Percentiles rank a stretch among this genome's conserved stretches.
phyloP scores from a whole-genome alignment of 2,113 vertebrate species.

The Notiomystis cincta region DNA sequence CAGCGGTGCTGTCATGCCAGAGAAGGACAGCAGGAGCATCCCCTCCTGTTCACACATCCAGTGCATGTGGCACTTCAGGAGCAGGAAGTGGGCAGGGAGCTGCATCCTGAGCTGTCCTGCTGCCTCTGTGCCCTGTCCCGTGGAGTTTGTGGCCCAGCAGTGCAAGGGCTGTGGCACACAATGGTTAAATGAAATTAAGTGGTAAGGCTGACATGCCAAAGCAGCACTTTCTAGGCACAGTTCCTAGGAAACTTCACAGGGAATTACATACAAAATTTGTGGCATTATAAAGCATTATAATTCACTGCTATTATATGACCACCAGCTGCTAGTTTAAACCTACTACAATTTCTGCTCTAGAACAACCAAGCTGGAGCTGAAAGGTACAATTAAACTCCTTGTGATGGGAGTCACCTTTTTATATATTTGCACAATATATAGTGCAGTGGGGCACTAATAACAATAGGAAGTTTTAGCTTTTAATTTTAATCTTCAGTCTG shows the following conservation, averaged over 20 bases:
- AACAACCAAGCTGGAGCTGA: background rate
- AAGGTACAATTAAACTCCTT: conserved; percentile 27
- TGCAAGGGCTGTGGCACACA: background rate
- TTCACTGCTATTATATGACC: background rate
- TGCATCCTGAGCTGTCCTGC: background rate
- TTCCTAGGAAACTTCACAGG: background rate
- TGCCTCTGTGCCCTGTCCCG: background rate
- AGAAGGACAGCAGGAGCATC: background rate
- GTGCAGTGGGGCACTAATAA: background rate
- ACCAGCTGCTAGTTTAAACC: background rate
- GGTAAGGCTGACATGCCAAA: background rate
- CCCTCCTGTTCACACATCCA: rapidly evolving
- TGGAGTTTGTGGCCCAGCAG: background rate
- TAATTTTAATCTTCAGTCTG: background rate
- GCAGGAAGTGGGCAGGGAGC: background rate
- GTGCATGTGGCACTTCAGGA: too few relatives aligned
- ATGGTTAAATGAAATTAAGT: background rate
- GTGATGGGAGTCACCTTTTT: background rate
- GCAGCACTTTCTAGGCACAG: background rate
- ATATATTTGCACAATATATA: conserved; percentile 17
- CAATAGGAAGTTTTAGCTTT: background rate
- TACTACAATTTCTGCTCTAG: background rate
- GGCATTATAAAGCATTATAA: background rate
- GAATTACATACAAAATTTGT: background rate
- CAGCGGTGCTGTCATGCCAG: background rate